A percentile compares a stretch with the other conserved stretches of the same genome.
Conservation (phyloP, 2,113 vertebrate genomes). For the Nothocercus nigrocapillus region DNA sequence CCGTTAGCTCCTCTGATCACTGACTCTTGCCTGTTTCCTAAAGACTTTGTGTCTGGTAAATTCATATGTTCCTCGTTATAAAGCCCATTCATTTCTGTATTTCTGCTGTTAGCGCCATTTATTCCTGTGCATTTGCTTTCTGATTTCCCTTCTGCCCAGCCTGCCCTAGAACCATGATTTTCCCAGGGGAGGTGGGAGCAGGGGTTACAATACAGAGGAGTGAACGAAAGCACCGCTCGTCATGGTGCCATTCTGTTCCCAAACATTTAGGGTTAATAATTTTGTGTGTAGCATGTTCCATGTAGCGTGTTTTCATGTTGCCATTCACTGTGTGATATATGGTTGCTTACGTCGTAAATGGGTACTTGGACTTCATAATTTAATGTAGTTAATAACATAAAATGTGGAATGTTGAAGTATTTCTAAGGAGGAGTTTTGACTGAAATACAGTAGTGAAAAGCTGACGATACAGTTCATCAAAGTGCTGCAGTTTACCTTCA, state of each 20-base stretch:
- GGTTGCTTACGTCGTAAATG: neutral
- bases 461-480: slow-evolving; percentile 59
- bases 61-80: neutral
- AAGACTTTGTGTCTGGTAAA: neutral
- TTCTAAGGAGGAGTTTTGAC: slow-evolving; percentile 46
- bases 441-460: slow-evolving; percentile 30
- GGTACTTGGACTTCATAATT: slow-evolving; percentile 12
- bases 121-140: neutral
- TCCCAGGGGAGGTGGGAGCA: neutral
- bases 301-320: neutral
- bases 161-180: neutral
- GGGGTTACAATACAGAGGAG: neutral
- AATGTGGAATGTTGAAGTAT: slow-evolving; percentile 10
- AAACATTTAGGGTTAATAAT: neutral
- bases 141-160: neutral
- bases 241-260: neutral
- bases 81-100: neutral
- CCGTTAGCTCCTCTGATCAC: neutral
- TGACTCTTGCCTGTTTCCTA: neutral
- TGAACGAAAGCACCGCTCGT: neutral
- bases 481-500: slow-evolving; percentile 52
- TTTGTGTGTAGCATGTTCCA: neutral
- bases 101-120: neutral
- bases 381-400: slow-evolving; percentile 21
- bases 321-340: neutral